phyloP scores from a whole-genome alignment of 2,113 vertebrate genomes.

The Muntiacus muntjak region DNA sequence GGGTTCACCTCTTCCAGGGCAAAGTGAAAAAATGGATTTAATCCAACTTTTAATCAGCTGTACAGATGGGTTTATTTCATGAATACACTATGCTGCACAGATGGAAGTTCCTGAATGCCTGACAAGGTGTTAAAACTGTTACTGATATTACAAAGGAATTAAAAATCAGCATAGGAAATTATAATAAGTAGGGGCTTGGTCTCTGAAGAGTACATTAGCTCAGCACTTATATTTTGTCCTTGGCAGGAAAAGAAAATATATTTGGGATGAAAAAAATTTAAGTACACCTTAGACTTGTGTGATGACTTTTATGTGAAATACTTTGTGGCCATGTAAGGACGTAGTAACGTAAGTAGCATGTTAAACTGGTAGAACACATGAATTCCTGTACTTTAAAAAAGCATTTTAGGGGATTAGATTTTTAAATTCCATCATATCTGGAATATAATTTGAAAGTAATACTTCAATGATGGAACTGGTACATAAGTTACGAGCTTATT shows the following conservation, averaged over 20 bases:
- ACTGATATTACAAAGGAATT: constrained; percentile 83
- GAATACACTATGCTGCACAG: constrained; percentile 82
- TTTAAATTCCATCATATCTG: background rate
- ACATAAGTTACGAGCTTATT: background rate
- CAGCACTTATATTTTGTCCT: constrained; percentile 79
- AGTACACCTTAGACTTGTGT: constrained; percentile 46
- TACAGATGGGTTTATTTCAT: constrained; percentile 89
- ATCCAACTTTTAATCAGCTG: constrained; percentile 87
- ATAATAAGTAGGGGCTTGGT: constrained; percentile 78
- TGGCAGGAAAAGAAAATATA: constrained; percentile 62
- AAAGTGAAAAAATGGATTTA: constrained; percentile 82
- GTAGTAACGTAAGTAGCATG: background rate
- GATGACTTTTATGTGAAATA: background rate
- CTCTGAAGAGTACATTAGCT: constrained; percentile 80
- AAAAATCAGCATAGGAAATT: constrained; percentile 80
- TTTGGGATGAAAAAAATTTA: constrained; percentile 57
- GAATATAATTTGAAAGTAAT: background rate
- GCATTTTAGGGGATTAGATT: background rate
- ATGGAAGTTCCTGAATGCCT: constrained; percentile 85
- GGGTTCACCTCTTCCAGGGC: constrained; percentile 79
- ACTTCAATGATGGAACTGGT: background rate
- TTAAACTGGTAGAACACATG: background rate
- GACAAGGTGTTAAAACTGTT: constrained; percentile 88
- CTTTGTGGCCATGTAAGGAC: background rate
- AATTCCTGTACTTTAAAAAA: background rate